Evolutionary conservation across 2,113 vertebrate genomes (phyloP).

Genomic region (Pituophis catenifer): DNA sequence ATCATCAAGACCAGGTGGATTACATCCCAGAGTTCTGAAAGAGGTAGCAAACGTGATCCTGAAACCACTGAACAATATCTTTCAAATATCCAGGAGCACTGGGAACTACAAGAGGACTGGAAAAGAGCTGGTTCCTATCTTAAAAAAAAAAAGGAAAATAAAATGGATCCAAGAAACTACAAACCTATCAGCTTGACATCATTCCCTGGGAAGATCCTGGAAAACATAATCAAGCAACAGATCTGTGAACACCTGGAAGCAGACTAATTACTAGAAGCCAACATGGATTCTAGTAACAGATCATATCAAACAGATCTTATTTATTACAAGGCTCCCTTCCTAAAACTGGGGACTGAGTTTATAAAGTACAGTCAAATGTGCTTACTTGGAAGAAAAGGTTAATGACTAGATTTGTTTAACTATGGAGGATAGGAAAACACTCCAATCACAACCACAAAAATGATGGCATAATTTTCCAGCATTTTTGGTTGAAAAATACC

Average conservation of each 20-base stretch:
- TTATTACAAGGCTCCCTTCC: neutral
- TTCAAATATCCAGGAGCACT: neutral
- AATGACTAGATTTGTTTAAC: neutral
- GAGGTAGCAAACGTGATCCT: neutral
- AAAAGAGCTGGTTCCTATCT: neutral
- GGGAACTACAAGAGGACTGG: neutral
- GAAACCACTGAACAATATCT: neutral
- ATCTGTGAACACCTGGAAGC: neutral
- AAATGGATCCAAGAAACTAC: neutral
- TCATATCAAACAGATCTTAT: neutral
- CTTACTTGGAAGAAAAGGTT: neutral
- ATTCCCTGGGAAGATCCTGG: neutral
- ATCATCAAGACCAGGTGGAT: neutral
- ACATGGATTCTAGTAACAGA: neutral
- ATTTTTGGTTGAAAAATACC: neutral
- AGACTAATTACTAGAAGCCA: neutral
- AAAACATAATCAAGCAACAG: neutral
- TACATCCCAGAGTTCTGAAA: neutral
- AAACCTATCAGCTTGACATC: neutral
- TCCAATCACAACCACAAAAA: neutral
- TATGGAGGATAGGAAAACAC: neutral
- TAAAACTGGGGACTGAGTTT: neutral
- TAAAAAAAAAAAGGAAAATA: neutral
- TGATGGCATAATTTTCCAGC: neutral
- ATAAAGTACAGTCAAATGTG: neutral